Evolutionary conservation across 2,797 vertebrate species (phyloP).

Genomic region (Tenualosa ilisha): DNA sequence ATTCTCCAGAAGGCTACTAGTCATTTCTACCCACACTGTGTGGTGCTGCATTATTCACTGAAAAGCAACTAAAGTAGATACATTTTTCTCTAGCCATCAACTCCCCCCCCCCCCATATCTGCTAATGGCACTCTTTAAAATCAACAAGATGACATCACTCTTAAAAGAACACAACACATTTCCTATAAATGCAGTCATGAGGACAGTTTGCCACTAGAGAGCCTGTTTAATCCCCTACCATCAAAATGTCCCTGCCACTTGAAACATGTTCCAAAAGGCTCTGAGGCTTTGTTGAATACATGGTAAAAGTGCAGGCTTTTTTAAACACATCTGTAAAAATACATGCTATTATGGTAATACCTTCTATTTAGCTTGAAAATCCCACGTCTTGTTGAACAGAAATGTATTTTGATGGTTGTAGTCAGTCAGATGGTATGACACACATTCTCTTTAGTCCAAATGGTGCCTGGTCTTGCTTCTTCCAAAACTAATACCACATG

Average conservation of each 20-base stretch:
- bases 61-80: not conserved
- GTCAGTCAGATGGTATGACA: not conserved
- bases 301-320: not conserved
- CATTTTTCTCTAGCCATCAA: not conserved
- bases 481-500: not conserved
- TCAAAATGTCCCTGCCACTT: not conserved
- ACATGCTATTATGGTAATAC: not conserved
- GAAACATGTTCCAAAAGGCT: not conserved
- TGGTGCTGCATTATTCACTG: not conserved
- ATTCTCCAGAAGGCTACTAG: not conserved
- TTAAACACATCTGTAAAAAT: not conserved
- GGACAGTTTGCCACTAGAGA: conserved; percentile 1
- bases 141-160: not conserved
- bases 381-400: not conserved
- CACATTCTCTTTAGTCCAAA: not conserved
- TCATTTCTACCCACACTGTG: not conserved
- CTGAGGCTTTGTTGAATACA: not conserved
- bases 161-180: not conserved
- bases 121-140: conserved; percentile 4
- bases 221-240: not conserved
- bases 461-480: not conserved
- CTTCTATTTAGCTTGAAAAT: not conserved
- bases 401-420: not conserved
- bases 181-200: not conserved
- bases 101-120: not conserved